These are phyloP conservation scores for Mastacembelus armatus DNA, from an alignment of 2,797 vertebrate species.

Conservation along the genomic window DNA sequence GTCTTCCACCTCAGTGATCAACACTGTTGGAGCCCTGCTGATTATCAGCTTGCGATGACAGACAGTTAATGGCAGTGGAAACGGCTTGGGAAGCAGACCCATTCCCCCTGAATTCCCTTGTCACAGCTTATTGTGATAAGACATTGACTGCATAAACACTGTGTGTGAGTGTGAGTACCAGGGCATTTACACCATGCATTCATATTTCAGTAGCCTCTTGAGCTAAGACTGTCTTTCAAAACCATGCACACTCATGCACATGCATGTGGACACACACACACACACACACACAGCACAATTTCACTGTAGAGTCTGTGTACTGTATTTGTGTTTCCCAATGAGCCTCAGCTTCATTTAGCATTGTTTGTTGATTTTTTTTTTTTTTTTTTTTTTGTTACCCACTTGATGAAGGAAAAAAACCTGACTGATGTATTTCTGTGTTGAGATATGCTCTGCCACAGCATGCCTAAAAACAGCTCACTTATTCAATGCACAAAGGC, in stretches of 20 bases:
- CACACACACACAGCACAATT: constrained; percentile 30
- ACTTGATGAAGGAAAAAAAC: constrained; percentile 3
- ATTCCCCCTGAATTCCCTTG: constrained; percentile 68
- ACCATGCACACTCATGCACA: too few relatives aligned
- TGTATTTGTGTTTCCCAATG: constrained; percentile 21
- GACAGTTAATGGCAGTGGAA: constrained; percentile 67
- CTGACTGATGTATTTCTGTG: constrained; percentile 27
- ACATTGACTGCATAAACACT: constrained; percentile 39
- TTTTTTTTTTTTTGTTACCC: constrained; percentile 20
- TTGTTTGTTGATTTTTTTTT: too few relatives aligned
- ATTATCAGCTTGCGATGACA: constrained; percentile 49
- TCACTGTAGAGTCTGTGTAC: constrained; percentile 11
- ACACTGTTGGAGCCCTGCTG: constrained; percentile 50
- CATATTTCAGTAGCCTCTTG: constrained; percentile 69
- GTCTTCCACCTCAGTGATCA: constrained; percentile 39
- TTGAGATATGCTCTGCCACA: constrained; percentile 14
- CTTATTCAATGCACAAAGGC: constrained; percentile 52
- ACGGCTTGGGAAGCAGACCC: constrained; percentile 56
- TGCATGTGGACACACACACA: constrained; percentile 24
- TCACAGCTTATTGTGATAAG: constrained; percentile 60
- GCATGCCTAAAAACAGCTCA: constrained; percentile 43
- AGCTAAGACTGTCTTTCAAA: too few relatives aligned
- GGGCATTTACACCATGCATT: constrained; percentile 56
- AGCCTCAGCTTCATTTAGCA: constrained; percentile 19
- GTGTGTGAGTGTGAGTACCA: constrained; percentile 44